Percentiles rank a stretch among this genome's conserved stretches.
Evolutionary conservation across 2,113 vertebrate species (phyloP).

Genomic region (Nestor notabilis): DNA sequence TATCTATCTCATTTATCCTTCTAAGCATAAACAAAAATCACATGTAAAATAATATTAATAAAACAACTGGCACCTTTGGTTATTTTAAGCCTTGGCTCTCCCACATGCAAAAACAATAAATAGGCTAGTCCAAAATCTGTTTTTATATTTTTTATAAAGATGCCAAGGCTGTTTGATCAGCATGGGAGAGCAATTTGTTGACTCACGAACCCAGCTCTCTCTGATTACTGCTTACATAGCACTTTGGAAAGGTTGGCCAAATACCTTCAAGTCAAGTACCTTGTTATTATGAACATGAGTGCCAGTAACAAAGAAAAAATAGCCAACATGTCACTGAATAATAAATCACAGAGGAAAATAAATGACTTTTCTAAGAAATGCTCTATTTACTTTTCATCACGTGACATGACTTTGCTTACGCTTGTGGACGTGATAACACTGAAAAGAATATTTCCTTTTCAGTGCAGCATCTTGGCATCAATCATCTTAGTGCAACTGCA

Average conservation of each 20-base stretch:
- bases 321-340: constrained; percentile 23
- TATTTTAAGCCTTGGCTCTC: constrained; percentile 49
- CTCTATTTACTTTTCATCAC: constrained; percentile 41
- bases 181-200: constrained; percentile 55
- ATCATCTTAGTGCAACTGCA: not conserved
- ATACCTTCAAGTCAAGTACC: constrained; percentile 58
- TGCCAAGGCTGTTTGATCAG: constrained; percentile 51
- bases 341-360: constrained; percentile 39
- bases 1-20: constrained; percentile 30
- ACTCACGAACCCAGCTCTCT: constrained; percentile 1
- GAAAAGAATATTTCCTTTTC: constrained; percentile 8
- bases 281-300: constrained; percentile 38
- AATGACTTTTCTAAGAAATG: constrained; percentile 33
- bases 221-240: constrained; percentile 56
- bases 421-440: not conserved
- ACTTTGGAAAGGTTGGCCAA: constrained; percentile 44
- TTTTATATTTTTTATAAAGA: constrained; percentile 44
- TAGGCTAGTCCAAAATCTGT: constrained; percentile 42
- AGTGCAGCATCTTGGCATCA: constrained; percentile 17
- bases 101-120: constrained; percentile 62
- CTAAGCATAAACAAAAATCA: constrained; percentile 48
- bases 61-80: constrained; percentile 41
- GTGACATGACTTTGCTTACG: not conserved
- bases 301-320: constrained; percentile 38
- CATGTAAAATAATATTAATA: constrained; percentile 50